A percentile compares a stretch with the other conserved stretches of the same genome.
Evolutionary conservation across 2,113 vertebrate genomes (phyloP).

Genomic region (Orcinus orca): DNA sequence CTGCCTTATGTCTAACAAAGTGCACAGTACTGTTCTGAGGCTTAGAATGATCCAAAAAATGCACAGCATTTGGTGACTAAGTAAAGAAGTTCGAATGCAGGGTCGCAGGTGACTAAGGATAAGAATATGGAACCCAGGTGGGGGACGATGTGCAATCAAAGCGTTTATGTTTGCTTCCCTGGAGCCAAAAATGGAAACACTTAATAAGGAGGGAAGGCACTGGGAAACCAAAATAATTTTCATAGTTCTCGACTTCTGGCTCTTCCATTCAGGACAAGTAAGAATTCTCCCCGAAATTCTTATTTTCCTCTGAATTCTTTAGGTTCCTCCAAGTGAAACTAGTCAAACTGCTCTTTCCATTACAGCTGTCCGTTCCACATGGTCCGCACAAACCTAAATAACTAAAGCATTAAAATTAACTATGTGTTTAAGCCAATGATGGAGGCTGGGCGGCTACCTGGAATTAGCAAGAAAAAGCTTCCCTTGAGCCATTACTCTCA

Average conservation of each 20-base stretch:
- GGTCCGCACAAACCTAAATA: background rate
- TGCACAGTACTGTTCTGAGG: background rate
- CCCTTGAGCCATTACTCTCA: background rate
- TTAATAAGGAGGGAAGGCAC: background rate
- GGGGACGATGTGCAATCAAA: background rate
- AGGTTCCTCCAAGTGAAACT: background rate
- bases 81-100: background rate
- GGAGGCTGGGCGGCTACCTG: background rate
- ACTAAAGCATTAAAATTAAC: background rate
- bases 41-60: background rate
- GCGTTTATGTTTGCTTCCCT: background rate
- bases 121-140: background rate
- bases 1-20: background rate
- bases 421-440: background rate
- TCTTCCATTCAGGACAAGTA: background rate
- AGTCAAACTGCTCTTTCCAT: background rate
- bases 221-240: accelerated
- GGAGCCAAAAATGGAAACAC: background rate
- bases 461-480: background rate
- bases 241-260: background rate
- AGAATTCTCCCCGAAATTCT: background rate
- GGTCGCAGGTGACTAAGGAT: background rate
- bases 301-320: background rate
- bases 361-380: background rate
- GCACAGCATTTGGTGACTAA: background rate